Evolutionary conservation across 1,140 invertebrate species (phyloP).

Genomic region (Propsilocerus akamusi): DNA sequence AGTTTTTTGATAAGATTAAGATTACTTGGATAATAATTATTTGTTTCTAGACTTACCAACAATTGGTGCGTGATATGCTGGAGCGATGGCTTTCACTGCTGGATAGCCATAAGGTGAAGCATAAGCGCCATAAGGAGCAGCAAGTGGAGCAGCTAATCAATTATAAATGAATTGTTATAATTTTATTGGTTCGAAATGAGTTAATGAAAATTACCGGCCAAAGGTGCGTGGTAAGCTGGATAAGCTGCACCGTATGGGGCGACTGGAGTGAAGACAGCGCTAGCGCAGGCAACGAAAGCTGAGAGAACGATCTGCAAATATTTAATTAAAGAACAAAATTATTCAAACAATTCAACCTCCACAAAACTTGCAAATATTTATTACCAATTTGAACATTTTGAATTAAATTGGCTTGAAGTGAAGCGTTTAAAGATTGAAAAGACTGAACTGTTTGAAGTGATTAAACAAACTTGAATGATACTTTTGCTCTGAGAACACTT

Average conservation of each 20-base stretch:
- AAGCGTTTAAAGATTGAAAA: too few relatives aligned
- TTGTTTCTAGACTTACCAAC: not conserved
- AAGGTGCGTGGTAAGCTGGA: not conserved
- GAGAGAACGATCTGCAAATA: not conserved
- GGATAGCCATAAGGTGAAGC: too few relatives aligned
- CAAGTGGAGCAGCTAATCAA: not conserved
- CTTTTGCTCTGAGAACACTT: too few relatives aligned
- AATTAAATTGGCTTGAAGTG: too few relatives aligned
- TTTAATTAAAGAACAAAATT: not conserved
- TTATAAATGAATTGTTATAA: too few relatives aligned
- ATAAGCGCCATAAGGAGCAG: not conserved
- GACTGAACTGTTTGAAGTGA: too few relatives aligned
- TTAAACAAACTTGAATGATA: too few relatives aligned
- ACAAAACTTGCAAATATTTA: too few relatives aligned
- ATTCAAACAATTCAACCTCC: not conserved
- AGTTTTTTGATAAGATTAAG: not conserved
- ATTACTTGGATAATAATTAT: too few relatives aligned
- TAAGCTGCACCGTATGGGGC: not conserved
- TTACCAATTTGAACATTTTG: constrained; percentile 1
- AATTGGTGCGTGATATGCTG: not conserved
- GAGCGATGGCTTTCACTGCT: too few relatives aligned
- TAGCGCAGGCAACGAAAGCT: not conserved
- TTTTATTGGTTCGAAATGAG: too few relatives aligned
- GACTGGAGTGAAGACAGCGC: not conserved
- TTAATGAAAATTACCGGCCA: too few relatives aligned